Percentiles rank a stretch among this genome's conserved stretches.
phyloP scores from a whole-genome alignment of 2,797 vertebrate genomes.

The Argya squamiceps region DNA sequence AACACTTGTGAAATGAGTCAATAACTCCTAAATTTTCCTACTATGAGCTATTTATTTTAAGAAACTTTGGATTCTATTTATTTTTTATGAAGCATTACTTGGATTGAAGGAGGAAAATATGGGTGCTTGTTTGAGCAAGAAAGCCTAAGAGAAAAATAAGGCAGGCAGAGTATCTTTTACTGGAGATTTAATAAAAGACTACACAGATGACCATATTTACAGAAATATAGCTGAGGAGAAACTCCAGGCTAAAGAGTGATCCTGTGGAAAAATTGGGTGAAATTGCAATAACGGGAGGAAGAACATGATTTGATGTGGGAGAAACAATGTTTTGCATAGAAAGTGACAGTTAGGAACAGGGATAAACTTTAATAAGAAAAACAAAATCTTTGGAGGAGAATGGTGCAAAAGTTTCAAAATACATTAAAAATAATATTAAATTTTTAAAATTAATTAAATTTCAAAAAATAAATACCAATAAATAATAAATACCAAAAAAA shows the following conservation, averaged over 20 bases:
- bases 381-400: not conserved
- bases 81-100: not conserved
- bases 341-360: not conserved
- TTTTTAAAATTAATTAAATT: not conserved
- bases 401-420: not conserved
- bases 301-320: not conserved
- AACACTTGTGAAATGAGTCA: not conserved
- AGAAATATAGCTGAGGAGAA: not conserved
- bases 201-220: not conserved
- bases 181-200: not conserved
- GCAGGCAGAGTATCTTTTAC: not conserved
- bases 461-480: not conserved
- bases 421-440: not conserved
- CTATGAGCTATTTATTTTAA: not conserved
- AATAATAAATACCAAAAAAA: no score
- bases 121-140: not conserved
- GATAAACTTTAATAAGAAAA: not conserved
- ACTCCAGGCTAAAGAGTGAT: not conserved
- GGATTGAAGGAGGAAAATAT: rapidly evolving
- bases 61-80: not conserved
- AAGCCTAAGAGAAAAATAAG: not conserved
- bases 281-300: not conserved
- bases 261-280: not conserved
- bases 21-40: not conserved
- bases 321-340: not conserved